These are phyloP conservation scores for Caenorhabditis inopinata DNA, from an alignment of 1,140 invertebrate species.

Conservation along the genomic window DNA sequence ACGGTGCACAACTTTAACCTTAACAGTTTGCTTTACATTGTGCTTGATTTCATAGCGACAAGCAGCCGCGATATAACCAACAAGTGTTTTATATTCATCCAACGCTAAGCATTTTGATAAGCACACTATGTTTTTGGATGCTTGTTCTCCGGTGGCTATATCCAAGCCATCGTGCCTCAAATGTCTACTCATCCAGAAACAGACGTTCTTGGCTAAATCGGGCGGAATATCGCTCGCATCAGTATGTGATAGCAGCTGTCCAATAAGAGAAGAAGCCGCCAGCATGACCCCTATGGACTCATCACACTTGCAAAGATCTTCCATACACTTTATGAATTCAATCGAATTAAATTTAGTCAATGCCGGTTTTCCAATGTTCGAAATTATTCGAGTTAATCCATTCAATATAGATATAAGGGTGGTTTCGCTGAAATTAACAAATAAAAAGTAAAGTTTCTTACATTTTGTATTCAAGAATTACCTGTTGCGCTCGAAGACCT, in stretches of 20 bases:
- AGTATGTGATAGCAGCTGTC: conserved; percentile 20
- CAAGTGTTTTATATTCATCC: conserved; percentile 24
- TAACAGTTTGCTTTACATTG: conserved; percentile 9
- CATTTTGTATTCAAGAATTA: not conserved
- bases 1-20: not conserved
- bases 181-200: conserved; percentile 33
- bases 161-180: not conserved
- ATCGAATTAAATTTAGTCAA: not conserved
- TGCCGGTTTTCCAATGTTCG: not conserved
- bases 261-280: conserved; percentile 26
- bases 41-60: conserved; percentile 29
- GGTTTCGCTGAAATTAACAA: conserved; percentile 28
- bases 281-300: conserved; percentile 32
- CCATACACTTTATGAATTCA: not conserved
- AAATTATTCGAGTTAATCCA: not conserved
- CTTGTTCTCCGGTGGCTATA: not conserved
- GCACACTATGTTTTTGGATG: conserved; percentile 44
- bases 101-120: not conserved
- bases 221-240: not conserved
- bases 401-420: not conserved
- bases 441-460: not conserved
- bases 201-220: conserved; percentile 12
- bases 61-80: conserved; percentile 4
- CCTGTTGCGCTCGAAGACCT: conserved; percentile 29
- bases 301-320: conserved; percentile 17